phyloP scores from a whole-genome alignment of 2,113 vertebrate genomes.

The Centrocercus urophasianus region DNA sequence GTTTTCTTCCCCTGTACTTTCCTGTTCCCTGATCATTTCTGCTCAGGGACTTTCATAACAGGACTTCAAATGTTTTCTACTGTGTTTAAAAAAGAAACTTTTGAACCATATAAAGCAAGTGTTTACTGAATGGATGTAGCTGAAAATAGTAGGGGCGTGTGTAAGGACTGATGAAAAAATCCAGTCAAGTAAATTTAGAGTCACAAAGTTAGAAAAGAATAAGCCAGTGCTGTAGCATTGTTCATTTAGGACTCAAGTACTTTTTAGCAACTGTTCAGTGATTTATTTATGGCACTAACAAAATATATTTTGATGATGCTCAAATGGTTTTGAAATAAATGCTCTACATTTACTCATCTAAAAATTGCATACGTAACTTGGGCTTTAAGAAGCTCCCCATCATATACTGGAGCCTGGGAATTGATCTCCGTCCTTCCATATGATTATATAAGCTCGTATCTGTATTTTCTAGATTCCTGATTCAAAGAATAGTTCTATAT shows the following conservation, averaged over 20 bases:
- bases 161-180: neutral
- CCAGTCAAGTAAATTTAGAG: neutral
- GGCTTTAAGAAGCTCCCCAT: neutral
- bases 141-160: neutral
- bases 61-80: neutral
- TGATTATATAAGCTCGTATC: neutral
- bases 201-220: neutral
- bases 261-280: neutral
- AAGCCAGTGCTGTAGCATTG: neutral
- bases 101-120: neutral
- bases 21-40: neutral
- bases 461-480: neutral
- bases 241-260: neutral
- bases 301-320: neutral
- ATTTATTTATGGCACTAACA: neutral
- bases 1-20: neutral
- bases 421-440: neutral
- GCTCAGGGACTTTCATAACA: neutral
- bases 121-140: neutral
- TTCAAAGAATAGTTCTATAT: neutral
- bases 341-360: neutral
- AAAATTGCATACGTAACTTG: neutral
- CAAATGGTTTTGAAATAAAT: rapidly evolving
- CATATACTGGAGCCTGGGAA: neutral
- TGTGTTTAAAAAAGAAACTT: neutral